Conservation (phyloP, 2,113 vertebrate genomes). For the Craseonycteris thonglongyai region DNA sequence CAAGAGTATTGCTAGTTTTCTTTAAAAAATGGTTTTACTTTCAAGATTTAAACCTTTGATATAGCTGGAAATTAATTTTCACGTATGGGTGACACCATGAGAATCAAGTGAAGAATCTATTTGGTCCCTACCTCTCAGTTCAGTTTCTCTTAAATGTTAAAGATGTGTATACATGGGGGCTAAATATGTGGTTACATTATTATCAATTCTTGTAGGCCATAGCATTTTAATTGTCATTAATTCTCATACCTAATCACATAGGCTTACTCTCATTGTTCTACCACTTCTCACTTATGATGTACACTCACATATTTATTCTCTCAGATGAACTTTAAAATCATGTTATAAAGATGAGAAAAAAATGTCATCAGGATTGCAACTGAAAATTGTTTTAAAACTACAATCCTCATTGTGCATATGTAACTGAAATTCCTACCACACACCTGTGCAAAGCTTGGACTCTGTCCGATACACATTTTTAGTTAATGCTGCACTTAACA, state of each 20-base stretch:
- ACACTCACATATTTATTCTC: not conserved
- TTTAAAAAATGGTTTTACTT: not conserved
- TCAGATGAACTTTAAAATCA: not conserved
- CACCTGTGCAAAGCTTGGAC: not conserved
- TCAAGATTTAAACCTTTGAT: not conserved
- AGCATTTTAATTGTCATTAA: not conserved
- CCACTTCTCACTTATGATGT: not conserved
- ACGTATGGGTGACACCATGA: not conserved
- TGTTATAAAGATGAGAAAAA: not conserved
- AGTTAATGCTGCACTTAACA: not conserved
- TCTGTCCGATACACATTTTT: not conserved
- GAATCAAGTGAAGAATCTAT: not conserved
- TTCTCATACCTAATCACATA: not conserved
- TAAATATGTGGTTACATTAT: not conserved
- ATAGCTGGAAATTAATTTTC: not conserved
- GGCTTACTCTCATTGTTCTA: not conserved
- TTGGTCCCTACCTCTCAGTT: not conserved
- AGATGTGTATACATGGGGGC: not conserved
- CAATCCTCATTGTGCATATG: not conserved
- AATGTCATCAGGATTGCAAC: not conserved
- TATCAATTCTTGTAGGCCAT: not conserved
- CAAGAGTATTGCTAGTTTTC: not conserved
- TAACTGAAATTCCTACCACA: not conserved
- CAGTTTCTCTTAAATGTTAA: not conserved
- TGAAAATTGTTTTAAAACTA: not conserved